Evolutionary conservation across 2,113 vertebrate species (phyloP).

Genomic region (Colinus virginianus): DNA sequence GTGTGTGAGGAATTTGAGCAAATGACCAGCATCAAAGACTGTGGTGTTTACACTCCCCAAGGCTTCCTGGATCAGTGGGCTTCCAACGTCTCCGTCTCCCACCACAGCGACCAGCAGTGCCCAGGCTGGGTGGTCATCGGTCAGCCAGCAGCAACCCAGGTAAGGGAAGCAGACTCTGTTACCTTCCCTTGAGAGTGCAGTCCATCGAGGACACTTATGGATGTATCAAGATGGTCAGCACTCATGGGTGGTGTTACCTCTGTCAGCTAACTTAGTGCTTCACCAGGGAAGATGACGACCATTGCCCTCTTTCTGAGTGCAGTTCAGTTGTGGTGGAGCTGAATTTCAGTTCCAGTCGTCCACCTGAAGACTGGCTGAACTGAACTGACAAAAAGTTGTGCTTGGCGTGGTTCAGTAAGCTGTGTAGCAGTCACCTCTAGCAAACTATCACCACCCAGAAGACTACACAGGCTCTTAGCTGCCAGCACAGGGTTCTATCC

Average conservation of each 20-base stretch:
- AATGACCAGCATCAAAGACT: constrained; percentile 94
- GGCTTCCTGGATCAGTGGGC: constrained; percentile 98
- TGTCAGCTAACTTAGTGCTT: background rate
- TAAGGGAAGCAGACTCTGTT: constrained; percentile 58
- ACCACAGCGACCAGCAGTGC: constrained; percentile 91
- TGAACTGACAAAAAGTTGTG: background rate
- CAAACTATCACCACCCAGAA: background rate
- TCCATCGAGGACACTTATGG: background rate
- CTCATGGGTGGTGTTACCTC: background rate
- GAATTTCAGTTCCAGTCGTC: background rate
- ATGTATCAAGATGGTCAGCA: fast-evolving
- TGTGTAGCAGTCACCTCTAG: background rate
- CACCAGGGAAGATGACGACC: background rate
- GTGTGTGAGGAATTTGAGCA: constrained; percentile 97
- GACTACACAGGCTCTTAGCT: background rate
- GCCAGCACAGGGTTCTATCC: background rate
- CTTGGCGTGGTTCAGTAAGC: background rate
- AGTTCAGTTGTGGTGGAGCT: background rate
- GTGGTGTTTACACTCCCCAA: constrained; percentile 93
- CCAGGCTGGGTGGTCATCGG: constrained; percentile 93
- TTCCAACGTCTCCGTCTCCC: constrained; percentile 89
- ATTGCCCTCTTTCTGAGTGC: background rate
- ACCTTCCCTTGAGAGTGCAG: background rate
- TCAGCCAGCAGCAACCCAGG: constrained; percentile 94
- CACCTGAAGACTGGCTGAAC: background rate